Evolutionary conservation across 2,797 vertebrate genomes (phyloP), one percentile per base, ranked within the genome.

Genomic region (Mus caroli): DNA sequence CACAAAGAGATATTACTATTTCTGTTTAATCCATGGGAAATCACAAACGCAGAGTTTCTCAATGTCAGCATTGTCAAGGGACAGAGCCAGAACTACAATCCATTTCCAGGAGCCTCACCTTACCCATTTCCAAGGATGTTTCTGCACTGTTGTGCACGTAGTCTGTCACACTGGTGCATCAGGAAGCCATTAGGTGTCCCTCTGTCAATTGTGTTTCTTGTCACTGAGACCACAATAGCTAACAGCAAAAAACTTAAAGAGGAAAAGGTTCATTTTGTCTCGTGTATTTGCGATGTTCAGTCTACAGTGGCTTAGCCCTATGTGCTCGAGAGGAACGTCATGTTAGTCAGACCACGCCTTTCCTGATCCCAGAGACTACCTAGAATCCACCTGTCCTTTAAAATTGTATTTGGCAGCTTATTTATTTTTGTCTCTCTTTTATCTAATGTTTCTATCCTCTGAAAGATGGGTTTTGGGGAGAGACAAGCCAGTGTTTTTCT

Each of bases 151-250:
- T 67, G 3, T 77, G 46, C 10, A n/a, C 34, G 26, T 11, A 34
- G 67, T 4, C 4, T 9, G 4, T 8, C 3, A 11, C 34, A 20
- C 10, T 0, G 1, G 31, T 0, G 5, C 15, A 6, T 12, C 2
- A 9, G 1, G 0, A n/a, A 24, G 15, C 24, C 17, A 6, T 3
- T 50, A 43, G 11, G 28, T 56, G 12, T 26, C 22, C 13, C 52
- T 46, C 28, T 60, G 37, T 43, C 19, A 58, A 19, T 31, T 75
- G 52, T 2, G 31, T 46, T 73, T n/a, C 28, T 26, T 89, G 40
- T n/a, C 87, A 88, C 40, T 60, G 37, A 34, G 37, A 60, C 17
- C 28, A 88, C 60, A 46, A 60, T 15, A 34, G 14, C 58, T 62
- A 19, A 20, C 37, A 64, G 58, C 34, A 89, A 77, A 77, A 34